Evolutionary conservation across 2,888 invertebrate species (phyloP), one percentile per base, ranked within the genome.

Genomic region (Dorcus hopei): DNA sequence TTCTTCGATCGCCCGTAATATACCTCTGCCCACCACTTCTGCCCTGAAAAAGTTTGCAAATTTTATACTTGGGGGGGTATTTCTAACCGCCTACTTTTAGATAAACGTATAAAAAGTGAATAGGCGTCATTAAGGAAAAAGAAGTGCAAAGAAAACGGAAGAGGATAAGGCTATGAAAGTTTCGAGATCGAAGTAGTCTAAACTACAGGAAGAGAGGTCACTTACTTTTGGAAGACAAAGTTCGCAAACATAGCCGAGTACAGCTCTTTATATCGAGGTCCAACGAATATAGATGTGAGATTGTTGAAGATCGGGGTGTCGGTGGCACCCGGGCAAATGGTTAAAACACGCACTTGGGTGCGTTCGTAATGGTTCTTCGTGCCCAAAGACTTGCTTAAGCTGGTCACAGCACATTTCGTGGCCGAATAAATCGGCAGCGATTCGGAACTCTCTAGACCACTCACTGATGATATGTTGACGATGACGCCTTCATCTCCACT

Each of bases 11-110:
- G 79, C 68, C 42, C 79, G 75, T 14, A 79, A 72, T 45, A 78
- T 65, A 8, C 75, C 75, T 62, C 75, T 73, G 3, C 78, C 80
- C 33, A 81, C 80, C 63, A 78, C 76, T 53, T 80, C 79, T 1
- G 61, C 42, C 9, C 63, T 61, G 26, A n/a, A 61, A 60, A 11
- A 19, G n/a, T 9, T 40, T 26, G 5, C 26, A 26, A 26, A 26
- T 26, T 26, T 26, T 26, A 6, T 6, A 26, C 26, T 26, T 6
- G 41, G 9, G 26, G 49, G 3, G 26, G 26, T 26, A 26, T 26
- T 26, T 26, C 5, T 2, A 26, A 33, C 26, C 26, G 26, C 26
- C 26, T 1, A 6, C 7, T 33, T 33, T 33, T 7, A 33, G 5
- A 6, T 33, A 7, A 6, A 33, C 7, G 26, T 33, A 33, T n/a